Base-by-base conservation (phyloP, 1,140 invertebrate genomes). In the Trachymyrmex septentrionalis region DNA sequence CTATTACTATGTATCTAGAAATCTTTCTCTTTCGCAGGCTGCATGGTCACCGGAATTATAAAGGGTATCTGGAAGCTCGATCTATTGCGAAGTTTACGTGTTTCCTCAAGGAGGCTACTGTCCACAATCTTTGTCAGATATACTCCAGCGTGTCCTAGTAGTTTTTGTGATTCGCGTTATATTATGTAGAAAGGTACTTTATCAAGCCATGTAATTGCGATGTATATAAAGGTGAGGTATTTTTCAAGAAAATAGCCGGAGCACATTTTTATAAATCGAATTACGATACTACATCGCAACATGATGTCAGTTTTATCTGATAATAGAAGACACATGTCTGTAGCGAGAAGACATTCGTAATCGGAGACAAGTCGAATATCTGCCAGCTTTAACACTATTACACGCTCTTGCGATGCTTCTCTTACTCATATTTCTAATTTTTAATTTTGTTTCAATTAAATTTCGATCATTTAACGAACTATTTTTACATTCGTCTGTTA, bases 1-100 rank as follows among this genome's bases (percentile, higher is more conserved):
- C 92, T 91, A 94, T 94, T 94, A 93, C 92, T 94, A 94, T 94
- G 93, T 94, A 94, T 94, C 93, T 90, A 66, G 21, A 75, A 87
- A 93, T 92, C 69, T 82, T 91, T 92, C 69, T 82, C 92, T 93
- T 55, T 93, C 48, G 86, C 88, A 82, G 91, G 88, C 72, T 88
- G 91, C 87, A 86, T 90, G 92, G 92, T 91, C 92, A 92, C 86
- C 77, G 75, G 86, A 88, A 86, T 91, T 90, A 88, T 92, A 92
- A 88, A 90, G 90, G 88, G 69, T 93, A 93, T 93, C 92, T 66
- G 78, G 21, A 80, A 82, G 73, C 84, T 84, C 91, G 84, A 93
- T 92, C 92, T 90, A 87, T 91, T 67, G 88, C 86, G 44, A 87
- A 87, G 91, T 87, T 92, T 89, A 87, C 88, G 90, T 87, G 89